A percentile compares a stretch with the other conserved stretches of the same genome.
Evolutionary conservation across 2,797 vertebrate species (phyloP).

Genomic region (Clangula hyemalis): DNA sequence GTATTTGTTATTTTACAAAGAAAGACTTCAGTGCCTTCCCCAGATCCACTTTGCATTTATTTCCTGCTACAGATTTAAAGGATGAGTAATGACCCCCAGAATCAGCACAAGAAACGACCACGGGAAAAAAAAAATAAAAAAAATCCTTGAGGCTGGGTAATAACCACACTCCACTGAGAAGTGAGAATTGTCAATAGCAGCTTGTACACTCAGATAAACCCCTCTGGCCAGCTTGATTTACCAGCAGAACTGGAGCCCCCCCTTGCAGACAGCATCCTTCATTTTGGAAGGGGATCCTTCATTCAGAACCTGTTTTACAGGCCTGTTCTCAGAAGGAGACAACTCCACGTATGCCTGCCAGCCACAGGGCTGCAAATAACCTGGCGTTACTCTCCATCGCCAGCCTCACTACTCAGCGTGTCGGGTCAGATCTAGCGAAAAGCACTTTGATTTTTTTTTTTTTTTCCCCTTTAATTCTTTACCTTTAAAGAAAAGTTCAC

Average conservation of each 20-base stretch:
- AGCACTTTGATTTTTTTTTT: background rate
- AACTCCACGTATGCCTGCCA: background rate
- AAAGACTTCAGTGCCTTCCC: conserved; percentile 10
- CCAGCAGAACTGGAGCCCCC: background rate
- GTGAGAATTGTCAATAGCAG: background rate
- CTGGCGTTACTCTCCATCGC: background rate
- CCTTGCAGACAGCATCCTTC: background rate
- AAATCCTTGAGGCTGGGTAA: background rate
- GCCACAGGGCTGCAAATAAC: conserved; percentile 29
- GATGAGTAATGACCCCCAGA: background rate
- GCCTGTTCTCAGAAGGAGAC: background rate
- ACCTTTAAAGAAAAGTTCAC: background rate
- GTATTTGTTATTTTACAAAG: conserved; percentile 3
- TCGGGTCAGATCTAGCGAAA: background rate
- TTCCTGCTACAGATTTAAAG: conserved; percentile 29
- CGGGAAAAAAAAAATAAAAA: background rate
- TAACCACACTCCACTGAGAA: background rate
- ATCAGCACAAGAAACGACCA: background rate
- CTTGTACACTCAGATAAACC: background rate
- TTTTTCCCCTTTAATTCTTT: background rate
- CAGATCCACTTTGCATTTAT: background rate
- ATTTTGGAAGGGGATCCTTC: background rate
- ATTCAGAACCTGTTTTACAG: conserved; percentile 42
- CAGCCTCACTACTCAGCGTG: background rate
- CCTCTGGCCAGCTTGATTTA: background rate